phyloP scores from a whole-genome alignment of 2,888 invertebrate genomes.

The Frankliniella fusca region DNA sequence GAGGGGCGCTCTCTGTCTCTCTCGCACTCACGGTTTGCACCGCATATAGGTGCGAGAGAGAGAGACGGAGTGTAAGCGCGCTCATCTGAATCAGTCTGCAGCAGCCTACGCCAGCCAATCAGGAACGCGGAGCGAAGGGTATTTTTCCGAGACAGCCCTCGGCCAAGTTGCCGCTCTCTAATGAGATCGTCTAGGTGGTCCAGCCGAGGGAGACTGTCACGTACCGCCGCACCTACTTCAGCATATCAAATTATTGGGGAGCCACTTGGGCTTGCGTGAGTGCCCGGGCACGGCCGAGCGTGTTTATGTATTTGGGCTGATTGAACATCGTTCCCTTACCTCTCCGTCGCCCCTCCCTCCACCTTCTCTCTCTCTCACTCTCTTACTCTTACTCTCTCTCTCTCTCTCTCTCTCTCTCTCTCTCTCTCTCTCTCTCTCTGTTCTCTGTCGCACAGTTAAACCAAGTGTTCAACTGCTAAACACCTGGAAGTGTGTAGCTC shows the following conservation, averaged over 20 bases:
- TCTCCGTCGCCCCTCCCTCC: too few relatives aligned
- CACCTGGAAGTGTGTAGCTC: too few relatives aligned
- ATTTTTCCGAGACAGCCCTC: neutral
- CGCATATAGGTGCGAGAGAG: too few relatives aligned
- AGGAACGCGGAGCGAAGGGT: neutral
- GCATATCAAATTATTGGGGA: constrained; percentile 17
- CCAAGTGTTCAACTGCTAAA: too few relatives aligned
- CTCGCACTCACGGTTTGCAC: neutral
- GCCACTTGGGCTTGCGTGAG: neutral
- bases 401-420: neutral
- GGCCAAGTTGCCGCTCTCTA: neutral
- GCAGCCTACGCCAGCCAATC: neutral
- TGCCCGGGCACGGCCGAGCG: neutral
- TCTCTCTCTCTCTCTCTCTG: neutral
- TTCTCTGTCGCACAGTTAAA: too few relatives aligned
- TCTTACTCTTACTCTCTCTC: neutral
- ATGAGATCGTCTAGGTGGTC: constrained; percentile 22
- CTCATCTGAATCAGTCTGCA: too few relatives aligned
- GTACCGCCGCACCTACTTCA: neutral
- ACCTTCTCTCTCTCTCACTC: neutral
- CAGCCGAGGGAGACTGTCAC: neutral
- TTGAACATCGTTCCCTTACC: too few relatives aligned
- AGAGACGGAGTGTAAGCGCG: too few relatives aligned
- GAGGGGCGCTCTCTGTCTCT: constrained; percentile 15
- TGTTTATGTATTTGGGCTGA: neutral